Evolutionary conservation across 1,140 invertebrate genomes (phyloP), one percentile per base, ranked within the genome.

Genomic region (Nautilus pompilius): DNA sequence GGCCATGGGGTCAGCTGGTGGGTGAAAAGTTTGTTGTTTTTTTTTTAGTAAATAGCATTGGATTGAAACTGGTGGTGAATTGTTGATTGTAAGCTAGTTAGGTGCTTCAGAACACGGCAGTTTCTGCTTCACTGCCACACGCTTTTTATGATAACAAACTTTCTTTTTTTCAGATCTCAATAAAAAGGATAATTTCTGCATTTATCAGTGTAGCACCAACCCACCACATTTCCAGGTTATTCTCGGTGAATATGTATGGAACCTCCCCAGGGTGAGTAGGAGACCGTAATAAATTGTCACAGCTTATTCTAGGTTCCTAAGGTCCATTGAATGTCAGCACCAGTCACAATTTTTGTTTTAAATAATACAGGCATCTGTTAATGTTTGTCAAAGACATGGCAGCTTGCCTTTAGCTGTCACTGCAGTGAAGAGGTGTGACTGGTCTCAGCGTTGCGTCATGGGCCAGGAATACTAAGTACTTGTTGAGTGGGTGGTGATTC

Each of bases 221-320:
- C 90, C 91, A 54, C 90, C 90, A 20, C 89, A 91, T 82, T 92
- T 88, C 75, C 86, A 88, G 71, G 82, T 92, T 24, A 84, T 88
- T 57, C 83, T 89, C 45, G 87, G 84, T 41, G 87, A 86, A 29
- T 86, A 89, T 69, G 83, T 86, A 13, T 84, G 84, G 65, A 88
- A 89, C 80, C 80, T 90, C 72, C 86, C 87, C 68, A 88, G 88
- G 83, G 89, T 89, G 83, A 77, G 62, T 61, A 36, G 26, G 49
- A 15, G 17, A 26, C n/a, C 5, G 15, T 58, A 58, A 2, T 3
- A 28, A 32, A 58, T 13, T 58, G 17, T 24, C 26, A 32, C n/a
- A 58, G n/a, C n/a, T 24, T 17, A 26, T 15, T 4, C 20, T 54
- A 0, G 24, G 8, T 22, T 20, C 10, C 24, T 13, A 17, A 22